Evolutionary conservation across 2,797 vertebrate species (phyloP), one percentile per base, ranked within the genome.

Genomic region (Acanthurus tractus): DNA sequence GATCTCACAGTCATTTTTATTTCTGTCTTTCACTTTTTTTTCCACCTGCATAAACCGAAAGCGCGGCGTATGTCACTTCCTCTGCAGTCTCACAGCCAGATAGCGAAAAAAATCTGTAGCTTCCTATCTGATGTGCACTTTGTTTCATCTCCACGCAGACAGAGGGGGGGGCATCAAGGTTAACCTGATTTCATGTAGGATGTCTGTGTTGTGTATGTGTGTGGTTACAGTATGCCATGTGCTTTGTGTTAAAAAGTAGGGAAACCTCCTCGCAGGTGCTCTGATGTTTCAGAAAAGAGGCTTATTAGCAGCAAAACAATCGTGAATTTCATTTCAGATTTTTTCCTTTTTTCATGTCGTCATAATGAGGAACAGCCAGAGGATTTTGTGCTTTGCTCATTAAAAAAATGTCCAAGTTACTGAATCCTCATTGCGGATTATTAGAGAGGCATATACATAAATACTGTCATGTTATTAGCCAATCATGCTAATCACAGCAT

Each of bases 71-170:
- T 73, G 70, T 66, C 81, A 68, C 63, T 20, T 29, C 63, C 50
- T 69, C 50, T 59, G 55, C 77, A 55, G 20, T 78, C 81, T 78
- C 46, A 58, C 78, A 40, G 36, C 65, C 52, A 58, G 62, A 29
- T 46, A 44, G 63, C 69, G 23, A 70, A 67, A 69, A 70, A 67
- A 69, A 77, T 17, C 74, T 20, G 23, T 36, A 45, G 58, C 44
- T 68, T 74, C 49, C 40, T 44, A 70, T 64, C 63, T 83, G 75
- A 84, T 73, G 54, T 76, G 44, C 62, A 62, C 54, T 72, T 78
- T 75, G 74, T 86, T 85, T 88, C 57, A 81, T 90, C 84, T 80
- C 57, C 22, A 62, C 20, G n/a, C 44, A 76, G 66, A 75, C 50
- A 34, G 29, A 11, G 14, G 20, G 13, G 13, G 65, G 71, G 53